A percentile compares a stretch with the other conserved stretches of the same genome.
Conservation (phyloP, 2,113 vertebrate species). For the Nasalis larvatus region DNA sequence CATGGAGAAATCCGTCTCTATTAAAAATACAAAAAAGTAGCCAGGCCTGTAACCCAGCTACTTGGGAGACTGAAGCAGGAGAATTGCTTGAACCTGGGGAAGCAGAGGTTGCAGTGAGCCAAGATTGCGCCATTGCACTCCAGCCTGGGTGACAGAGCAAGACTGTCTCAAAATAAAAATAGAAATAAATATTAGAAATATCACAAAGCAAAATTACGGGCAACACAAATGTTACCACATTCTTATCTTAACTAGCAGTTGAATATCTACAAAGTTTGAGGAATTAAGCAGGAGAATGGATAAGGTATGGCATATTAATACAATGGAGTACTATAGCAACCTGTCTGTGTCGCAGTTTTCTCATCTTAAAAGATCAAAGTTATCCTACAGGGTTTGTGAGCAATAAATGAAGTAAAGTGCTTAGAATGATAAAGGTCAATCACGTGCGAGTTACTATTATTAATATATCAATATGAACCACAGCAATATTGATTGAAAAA, state of each 20-base stretch:
- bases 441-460: background rate
- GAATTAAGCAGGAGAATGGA: background rate
- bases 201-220: background rate
- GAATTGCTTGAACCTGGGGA: too few relatives aligned
- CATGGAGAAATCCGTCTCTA: too few relatives aligned
- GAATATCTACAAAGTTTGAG: background rate
- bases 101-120: too few relatives aligned
- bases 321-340: background rate
- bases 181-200: background rate
- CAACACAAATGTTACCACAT: background rate
- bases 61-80: too few relatives aligned
- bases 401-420: background rate
- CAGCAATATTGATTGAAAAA: background rate
- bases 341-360: background rate
- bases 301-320: background rate
- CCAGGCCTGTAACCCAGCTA: too few relatives aligned
- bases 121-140: too few relatives aligned
- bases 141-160: too few relatives aligned
- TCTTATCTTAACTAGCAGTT: constrained; percentile 6
- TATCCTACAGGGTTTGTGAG: background rate
- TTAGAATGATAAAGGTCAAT: background rate
- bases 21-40: too few relatives aligned
- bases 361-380: background rate
- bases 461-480: background rate
- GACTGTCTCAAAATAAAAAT: too few relatives aligned